Percentiles rank a stretch among this genome's conserved stretches.
Conservation (phyloP, 2,888 invertebrate species). For the Autographa gamma region DNA sequence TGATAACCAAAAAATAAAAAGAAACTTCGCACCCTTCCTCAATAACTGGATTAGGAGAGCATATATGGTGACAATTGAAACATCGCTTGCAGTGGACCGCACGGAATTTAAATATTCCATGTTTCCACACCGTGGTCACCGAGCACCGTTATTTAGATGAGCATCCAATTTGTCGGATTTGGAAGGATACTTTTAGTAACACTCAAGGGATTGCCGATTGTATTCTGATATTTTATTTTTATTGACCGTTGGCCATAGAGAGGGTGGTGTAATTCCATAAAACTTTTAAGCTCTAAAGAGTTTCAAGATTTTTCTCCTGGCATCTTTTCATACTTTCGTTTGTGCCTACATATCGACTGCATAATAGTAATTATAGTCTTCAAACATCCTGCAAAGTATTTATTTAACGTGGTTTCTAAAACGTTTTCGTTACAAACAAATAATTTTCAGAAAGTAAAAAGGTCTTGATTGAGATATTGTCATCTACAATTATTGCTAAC, state of each 20-base stretch:
- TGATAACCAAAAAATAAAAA: conserved; percentile 42
- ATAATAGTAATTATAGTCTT: too few relatives aligned
- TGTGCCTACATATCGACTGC: too few relatives aligned
- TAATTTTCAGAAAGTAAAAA: too few relatives aligned
- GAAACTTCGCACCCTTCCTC: conserved; percentile 71
- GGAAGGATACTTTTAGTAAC: conserved; percentile 54
- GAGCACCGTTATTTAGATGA: conserved; percentile 75
- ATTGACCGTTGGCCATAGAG: conserved; percentile 59
- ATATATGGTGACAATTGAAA: conserved; percentile 83
- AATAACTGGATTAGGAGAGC: conserved; percentile 83
- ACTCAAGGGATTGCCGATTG: conserved; percentile 57
- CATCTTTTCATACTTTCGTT: too few relatives aligned
- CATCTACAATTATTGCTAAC: too few relatives aligned
- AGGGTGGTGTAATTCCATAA: conserved; percentile 19
- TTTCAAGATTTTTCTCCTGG: too few relatives aligned
- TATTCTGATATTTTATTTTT: conserved; percentile 54
- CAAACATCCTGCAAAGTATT: too few relatives aligned
- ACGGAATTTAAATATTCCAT: conserved; percentile 85
- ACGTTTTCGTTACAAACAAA: too few relatives aligned
- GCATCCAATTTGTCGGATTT: conserved; percentile 76
- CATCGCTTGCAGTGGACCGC: conserved; percentile 74
- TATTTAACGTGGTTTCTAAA: too few relatives aligned
- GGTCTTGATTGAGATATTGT: too few relatives aligned
- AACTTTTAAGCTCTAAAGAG: neutral
- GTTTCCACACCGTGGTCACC: conserved; percentile 77